Evolutionary conservation across 2,797 vertebrate genomes (phyloP).

Genomic region (Syndactyla subalaris): DNA sequence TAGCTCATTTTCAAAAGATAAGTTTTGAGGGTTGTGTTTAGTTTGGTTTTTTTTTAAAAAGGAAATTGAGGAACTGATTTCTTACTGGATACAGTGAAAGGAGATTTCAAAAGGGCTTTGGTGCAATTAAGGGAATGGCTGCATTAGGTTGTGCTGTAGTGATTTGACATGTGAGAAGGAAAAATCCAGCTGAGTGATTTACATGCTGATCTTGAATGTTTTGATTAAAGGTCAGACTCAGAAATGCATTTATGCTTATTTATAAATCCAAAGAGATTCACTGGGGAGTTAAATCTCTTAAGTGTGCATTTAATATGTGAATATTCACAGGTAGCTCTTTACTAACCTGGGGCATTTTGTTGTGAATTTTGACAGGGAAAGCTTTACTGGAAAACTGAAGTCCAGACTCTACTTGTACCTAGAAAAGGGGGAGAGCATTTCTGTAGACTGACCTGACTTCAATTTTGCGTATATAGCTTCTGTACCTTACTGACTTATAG

Average conservation of each 20-base stretch:
- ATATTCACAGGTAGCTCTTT: neutral
- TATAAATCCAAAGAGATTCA: neutral
- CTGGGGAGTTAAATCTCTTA: neutral
- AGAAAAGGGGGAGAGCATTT: neutral
- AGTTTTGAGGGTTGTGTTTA: neutral
- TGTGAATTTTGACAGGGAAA: neutral
- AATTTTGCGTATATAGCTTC: neutral
- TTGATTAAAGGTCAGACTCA: conserved; percentile 18
- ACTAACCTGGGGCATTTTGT: neutral
- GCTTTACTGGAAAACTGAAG: neutral
- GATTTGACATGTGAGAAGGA: neutral
- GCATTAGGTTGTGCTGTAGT: neutral
- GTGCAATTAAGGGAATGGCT: neutral
- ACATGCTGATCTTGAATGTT: neutral
- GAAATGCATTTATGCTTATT: conserved; percentile 18
- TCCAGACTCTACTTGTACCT: neutral
- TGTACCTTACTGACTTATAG: neutral
- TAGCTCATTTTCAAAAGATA: neutral
- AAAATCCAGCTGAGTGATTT: conserved; percentile 19
- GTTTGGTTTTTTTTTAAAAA: neutral
- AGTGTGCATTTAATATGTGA: neutral
- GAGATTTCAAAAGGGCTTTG: conserved; percentile 21
- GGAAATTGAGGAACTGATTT: neutral
- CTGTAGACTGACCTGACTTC: neutral
- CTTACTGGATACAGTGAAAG: neutral